These are phyloP conservation scores for Gryllus longicercus DNA, from an alignment of 2,888 invertebrate species.

Conservation along the genomic window DNA sequence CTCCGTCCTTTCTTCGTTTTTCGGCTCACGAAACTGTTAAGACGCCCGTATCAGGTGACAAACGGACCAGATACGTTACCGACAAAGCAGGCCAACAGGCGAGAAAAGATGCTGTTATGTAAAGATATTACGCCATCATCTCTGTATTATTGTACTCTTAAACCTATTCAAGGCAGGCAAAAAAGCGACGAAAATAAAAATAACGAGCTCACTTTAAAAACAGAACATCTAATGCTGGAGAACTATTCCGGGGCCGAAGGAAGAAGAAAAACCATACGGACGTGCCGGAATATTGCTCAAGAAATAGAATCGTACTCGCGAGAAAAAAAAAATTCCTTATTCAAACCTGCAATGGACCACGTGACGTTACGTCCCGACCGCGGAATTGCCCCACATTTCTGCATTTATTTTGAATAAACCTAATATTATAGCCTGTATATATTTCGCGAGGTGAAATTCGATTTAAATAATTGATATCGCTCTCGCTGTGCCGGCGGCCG, in stretches of 20 bases:
- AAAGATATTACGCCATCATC: slow-evolving; percentile 8
- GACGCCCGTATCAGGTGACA: slow-evolving; percentile 3
- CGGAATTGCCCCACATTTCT: not conserved
- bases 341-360: not conserved
- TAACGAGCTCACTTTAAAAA: slow-evolving; percentile 17
- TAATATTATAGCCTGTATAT: not conserved
- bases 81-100: slow-evolving; percentile 6
- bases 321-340: not conserved
- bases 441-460: slow-evolving; percentile 7
- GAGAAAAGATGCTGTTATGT: slow-evolving; percentile 9
- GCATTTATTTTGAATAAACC: slow-evolving; percentile 6
- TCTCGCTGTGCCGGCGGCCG: too few species aligned
- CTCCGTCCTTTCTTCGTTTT: not conserved
- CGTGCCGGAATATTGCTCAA: not conserved
- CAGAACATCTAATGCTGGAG: not conserved
- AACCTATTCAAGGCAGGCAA: not conserved
- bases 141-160: slow-evolving; percentile 7
- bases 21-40: slow-evolving; percentile 7
- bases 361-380: not conserved
- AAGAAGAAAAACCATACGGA: slow-evolving; percentile 1
- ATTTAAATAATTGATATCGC: slow-evolving; percentile 17
- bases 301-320: not conserved
- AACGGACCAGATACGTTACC: not conserved
- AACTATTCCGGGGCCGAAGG: not conserved
- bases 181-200: not conserved